A percentile compares a stretch with the other conserved stretches of the same genome.
These are phyloP conservation scores for Penelope pileata DNA, from an alignment of 2,113 vertebrate species.

Conservation along the genomic window DNA sequence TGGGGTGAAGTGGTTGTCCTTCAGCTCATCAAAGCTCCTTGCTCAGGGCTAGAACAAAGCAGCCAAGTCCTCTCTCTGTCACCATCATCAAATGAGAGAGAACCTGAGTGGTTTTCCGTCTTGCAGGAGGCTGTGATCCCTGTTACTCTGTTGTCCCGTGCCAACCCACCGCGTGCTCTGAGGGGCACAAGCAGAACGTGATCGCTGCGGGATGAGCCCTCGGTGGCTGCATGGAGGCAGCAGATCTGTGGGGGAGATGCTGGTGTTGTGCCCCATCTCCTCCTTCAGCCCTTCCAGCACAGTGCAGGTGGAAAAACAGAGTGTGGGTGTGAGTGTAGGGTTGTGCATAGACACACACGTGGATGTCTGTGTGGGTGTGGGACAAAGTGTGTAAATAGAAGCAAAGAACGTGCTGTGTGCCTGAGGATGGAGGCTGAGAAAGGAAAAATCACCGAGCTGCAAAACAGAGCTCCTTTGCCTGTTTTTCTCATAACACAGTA, in stretches of 20 bases:
- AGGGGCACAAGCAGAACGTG: background rate
- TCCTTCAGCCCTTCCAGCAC: slow-evolving; percentile 64
- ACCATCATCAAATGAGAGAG: background rate
- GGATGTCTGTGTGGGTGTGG: background rate
- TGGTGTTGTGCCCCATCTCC: background rate
- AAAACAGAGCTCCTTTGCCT: slow-evolving; percentile 40
- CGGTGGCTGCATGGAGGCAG: accelerated
- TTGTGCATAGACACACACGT: background rate
- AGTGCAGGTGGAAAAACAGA: background rate
- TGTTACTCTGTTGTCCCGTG: background rate
- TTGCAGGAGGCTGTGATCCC: accelerated
- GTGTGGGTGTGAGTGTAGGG: background rate
- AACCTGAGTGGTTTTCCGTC: background rate
- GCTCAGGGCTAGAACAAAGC: background rate
- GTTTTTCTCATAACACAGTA: slow-evolving; percentile 56
- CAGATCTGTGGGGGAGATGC: background rate
- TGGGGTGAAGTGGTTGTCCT: slow-evolving; percentile 21
- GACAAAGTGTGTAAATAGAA: background rate
- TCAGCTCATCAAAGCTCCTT: slow-evolving; percentile 13
- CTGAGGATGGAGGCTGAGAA: slow-evolving; percentile 4
- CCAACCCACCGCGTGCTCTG: accelerated
- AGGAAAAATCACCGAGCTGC: slow-evolving; percentile 34
- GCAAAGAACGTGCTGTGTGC: background rate
- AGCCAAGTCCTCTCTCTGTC: background rate
- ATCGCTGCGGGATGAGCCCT: background rate